Percentiles rank a stretch among this genome's conserved stretches.
These are phyloP conservation scores for Metaphire vulgaris DNA, from an alignment of 1,140 invertebrate genomes.

Conservation along the genomic window DNA sequence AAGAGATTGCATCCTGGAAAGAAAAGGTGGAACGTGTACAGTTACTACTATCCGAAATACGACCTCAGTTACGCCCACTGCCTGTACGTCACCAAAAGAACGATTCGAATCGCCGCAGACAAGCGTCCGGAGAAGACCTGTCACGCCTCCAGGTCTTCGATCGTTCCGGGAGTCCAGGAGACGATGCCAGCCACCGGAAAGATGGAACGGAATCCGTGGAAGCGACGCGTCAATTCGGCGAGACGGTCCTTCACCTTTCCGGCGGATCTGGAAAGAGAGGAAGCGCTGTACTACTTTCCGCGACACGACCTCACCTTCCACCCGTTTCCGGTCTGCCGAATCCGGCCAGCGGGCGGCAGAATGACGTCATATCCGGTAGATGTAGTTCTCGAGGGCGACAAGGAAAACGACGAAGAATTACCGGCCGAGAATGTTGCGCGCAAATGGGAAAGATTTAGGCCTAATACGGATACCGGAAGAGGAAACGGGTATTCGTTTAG, in stretches of 20 bases:
- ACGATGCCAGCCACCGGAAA: not conserved
- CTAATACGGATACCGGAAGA: too few relatives aligned
- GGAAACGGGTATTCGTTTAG: too few relatives aligned
- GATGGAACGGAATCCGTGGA: not conserved
- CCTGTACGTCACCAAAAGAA: not conserved
- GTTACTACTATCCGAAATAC: not conserved
- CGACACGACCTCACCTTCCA: not conserved
- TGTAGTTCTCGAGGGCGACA: not conserved
- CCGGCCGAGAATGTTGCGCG: too few relatives aligned
- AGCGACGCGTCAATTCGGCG: not conserved
- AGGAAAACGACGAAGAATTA: too few relatives aligned
- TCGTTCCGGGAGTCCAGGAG: too few relatives aligned
- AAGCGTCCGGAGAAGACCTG: not conserved
- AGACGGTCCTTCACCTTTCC: not conserved
- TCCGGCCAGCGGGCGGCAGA: not conserved
- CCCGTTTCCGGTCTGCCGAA: not conserved
- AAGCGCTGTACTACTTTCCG: not conserved
- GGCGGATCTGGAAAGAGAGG: not conserved
- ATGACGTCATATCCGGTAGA: not conserved
- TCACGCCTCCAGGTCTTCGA: too few relatives aligned
- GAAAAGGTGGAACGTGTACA: not conserved
- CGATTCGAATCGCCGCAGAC: not conserved
- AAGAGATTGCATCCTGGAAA: too few relatives aligned
- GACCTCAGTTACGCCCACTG: not conserved
- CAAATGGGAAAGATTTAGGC: too few relatives aligned